Percentiles rank a stretch among this genome's conserved stretches.
phyloP scores from a whole-genome alignment of 2,888 invertebrate species.

The Drosophila greeni region DNA sequence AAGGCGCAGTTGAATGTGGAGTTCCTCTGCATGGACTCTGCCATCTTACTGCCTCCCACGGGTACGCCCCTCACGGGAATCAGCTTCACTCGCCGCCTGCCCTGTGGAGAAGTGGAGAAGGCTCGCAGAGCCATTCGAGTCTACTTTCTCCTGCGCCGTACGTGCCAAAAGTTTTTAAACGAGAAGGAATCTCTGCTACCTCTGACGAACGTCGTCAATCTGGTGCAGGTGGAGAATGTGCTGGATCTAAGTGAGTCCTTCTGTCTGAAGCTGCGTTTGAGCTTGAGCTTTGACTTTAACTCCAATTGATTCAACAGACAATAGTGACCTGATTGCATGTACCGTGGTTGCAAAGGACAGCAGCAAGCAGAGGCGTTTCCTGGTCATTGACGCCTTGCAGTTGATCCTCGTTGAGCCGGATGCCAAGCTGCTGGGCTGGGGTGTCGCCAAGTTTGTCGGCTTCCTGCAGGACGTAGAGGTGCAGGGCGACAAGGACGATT shows the following conservation, averaged over 20 bases:
- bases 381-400: slow-evolving; percentile 97
- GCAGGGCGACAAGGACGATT: slow-evolving; percentile 97
- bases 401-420: slow-evolving; percentile 98
- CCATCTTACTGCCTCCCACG: slow-evolving; percentile 95
- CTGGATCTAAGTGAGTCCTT: slow-evolving; percentile 92
- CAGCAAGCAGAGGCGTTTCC: slow-evolving; percentile 92
- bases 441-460: slow-evolving; percentile 97
- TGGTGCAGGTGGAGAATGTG: slow-evolving; percentile 95
- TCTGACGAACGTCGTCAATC: slow-evolving; percentile 90
- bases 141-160: slow-evolving; percentile 91
- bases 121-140: slow-evolving; percentile 94
- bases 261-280: too few relatives aligned
- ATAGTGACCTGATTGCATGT: slow-evolving; percentile 98
- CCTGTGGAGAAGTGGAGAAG: slow-evolving; percentile 96
- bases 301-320: slow-evolving; percentile 83
- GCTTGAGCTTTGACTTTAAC: too few relatives aligned
- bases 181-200: slow-evolving; percentile 93
- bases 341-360: slow-evolving; percentile 94
- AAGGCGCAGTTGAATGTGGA: slow-evolving; percentile 93
- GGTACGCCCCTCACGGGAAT: slow-evolving; percentile 98
- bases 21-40: slow-evolving; percentile 97
- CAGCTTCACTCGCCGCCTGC: slow-evolving; percentile 93
- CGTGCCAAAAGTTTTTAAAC: slow-evolving; percentile 88
- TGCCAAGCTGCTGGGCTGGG: slow-evolving; percentile 96
- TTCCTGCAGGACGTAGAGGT: slow-evolving; percentile 97